phyloP scores from a whole-genome alignment of 2,113 vertebrate genomes.

The Camelus bactrianus region DNA sequence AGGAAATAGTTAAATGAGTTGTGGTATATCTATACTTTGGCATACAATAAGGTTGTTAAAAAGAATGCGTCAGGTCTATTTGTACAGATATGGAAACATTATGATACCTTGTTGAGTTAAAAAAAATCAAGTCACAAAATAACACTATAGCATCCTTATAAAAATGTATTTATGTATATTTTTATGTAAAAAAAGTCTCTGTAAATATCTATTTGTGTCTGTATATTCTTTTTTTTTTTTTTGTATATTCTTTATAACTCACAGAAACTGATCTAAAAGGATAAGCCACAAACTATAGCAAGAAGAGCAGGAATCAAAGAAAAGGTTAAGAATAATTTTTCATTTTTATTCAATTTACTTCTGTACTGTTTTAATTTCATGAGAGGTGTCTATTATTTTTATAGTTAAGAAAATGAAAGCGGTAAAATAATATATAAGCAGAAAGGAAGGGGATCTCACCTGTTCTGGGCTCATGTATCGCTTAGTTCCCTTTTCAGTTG shows the following conservation, averaged over 20 bases:
- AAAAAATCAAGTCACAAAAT: conserved; percentile 15
- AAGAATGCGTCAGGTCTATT: not conserved
- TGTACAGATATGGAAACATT: not conserved
- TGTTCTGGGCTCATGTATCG: conserved; percentile 89
- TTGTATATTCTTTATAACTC: not conserved
- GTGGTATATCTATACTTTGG: not conserved
- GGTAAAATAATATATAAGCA: not conserved
- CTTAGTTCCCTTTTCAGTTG: conserved; percentile 74
- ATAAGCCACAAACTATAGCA: not conserved
- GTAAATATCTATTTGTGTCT: not conserved
- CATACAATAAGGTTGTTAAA: not conserved
- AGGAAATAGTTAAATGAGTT: not conserved
- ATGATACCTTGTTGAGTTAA: not conserved
- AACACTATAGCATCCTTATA: not conserved
- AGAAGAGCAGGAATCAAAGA: not conserved
- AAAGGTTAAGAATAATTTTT: not conserved
- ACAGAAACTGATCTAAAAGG: not conserved
- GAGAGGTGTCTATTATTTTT: not conserved
- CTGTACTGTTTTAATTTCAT: not conserved
- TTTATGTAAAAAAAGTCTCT: not conserved
- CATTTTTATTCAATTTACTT: not conserved
- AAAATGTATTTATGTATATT: not conserved
- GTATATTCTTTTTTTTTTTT: not conserved
- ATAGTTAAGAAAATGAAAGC: conserved; percentile 17
- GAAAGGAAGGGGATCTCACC: conserved; percentile 73